Evolutionary conservation across 2,888 invertebrate species (phyloP), one percentile per base, ranked within the genome.

Genomic region (Gonocerus acuteangulatus): DNA sequence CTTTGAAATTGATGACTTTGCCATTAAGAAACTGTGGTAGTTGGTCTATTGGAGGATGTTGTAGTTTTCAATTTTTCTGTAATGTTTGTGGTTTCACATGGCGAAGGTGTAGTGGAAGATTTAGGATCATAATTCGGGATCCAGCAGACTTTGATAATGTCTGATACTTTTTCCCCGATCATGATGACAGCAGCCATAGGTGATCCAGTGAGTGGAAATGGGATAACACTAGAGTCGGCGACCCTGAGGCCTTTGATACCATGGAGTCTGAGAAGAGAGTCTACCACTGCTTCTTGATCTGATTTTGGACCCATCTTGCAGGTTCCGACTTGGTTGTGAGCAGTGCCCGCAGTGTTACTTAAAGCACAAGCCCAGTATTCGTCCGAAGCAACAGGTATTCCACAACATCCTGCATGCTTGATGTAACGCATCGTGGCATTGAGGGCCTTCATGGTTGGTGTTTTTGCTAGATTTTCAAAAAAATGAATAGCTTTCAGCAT

Each of bases 141-240:
- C 66, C 66, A 66, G 45, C 64, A 60, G 15, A 56, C 27, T 34
- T 67, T 64, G 11, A 64, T 39, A 27, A 64, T 22, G 44, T 70
- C 69, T 7, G 69, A 61, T 0, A 63, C 67, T 57, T 71, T 71
- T 63, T 72, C 71, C 4, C 68, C 71, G 19, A 70, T 67, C 69
- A 70, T 70, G 15, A 71, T 62, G 21, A 69, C 65, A 4, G 69
- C 67, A 4, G 71, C 69, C 6, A 68, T 66, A 9, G 71, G 68
- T 39, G 74, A 73, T 44, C 72, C 73, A 23, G 73, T 73, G 13
- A 72, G 71, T 2, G 73, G 69, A 11, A 66, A 66, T 0, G 75
- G 76, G 68, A 76, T 73, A 45, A 75, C 70, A 57, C 74, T 74
- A 4, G 72, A 73, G 64, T 76, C 76, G 13, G 73, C 72, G 44